These are phyloP conservation scores for Drosophila recens DNA, from an alignment of 2,888 invertebrate genomes.

Conservation along the genomic window DNA sequence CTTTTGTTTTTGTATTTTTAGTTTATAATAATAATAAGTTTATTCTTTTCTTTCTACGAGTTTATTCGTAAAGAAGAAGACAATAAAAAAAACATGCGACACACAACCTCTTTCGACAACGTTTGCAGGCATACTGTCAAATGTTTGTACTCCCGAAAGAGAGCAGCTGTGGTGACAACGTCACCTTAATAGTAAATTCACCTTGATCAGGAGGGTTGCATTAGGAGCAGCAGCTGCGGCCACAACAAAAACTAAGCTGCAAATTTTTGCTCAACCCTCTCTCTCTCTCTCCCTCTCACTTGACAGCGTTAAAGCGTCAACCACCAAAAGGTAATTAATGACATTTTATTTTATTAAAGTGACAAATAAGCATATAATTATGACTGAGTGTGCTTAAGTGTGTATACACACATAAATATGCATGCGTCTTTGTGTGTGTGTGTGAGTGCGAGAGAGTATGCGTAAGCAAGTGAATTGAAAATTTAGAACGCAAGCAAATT, in stretches of 20 bases:
- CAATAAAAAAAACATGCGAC: no score
- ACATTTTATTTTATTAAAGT: constrained; percentile 70
- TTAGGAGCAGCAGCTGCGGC: constrained; percentile 14
- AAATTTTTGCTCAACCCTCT: constrained; percentile 46
- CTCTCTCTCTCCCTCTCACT: constrained; percentile 2
- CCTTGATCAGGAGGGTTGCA: constrained; percentile 58
- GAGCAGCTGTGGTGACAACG: no score
- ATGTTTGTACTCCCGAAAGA: no score
- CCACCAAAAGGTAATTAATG: constrained; percentile 68
- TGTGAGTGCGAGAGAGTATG: constrained; percentile 30
- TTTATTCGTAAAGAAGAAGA: no score
- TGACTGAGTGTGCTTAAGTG: constrained; percentile 19
- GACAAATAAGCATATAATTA: constrained; percentile 63
- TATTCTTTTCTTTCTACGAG: no score
- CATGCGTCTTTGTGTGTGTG: constrained; percentile 13
- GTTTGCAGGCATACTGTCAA: no score
- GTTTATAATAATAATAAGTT: no score
- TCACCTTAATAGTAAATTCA: no score
- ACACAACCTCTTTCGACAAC: no score
- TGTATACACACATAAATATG: not conserved
- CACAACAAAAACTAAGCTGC: constrained; percentile 33
- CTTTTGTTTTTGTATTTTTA: no score
- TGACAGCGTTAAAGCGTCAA: constrained; percentile 9
- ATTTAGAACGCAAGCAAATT: constrained; percentile 71
- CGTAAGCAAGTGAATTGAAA: constrained; percentile 68